Base-by-base conservation (phyloP, 2,113 vertebrate genomes). In the Numenius arquata region DNA sequence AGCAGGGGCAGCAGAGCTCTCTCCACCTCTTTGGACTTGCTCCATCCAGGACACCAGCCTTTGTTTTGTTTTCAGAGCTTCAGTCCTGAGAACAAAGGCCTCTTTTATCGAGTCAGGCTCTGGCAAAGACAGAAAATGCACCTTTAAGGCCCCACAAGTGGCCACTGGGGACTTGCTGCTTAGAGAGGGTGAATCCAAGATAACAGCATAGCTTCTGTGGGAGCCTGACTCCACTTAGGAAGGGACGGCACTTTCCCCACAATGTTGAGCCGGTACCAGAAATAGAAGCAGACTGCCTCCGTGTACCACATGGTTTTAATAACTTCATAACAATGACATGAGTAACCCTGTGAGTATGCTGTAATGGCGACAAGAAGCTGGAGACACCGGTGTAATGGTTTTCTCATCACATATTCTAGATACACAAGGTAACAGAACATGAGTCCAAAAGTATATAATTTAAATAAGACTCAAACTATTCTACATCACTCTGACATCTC, bases 281-380 rank as follows among this genome's bases (percentile, higher is more conserved):
- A 96, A 95, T 93, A 95, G 92, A 87, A 92, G 32, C 36, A 76
- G 77, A 8, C 74, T 93, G 85, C 21, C 56, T 81, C 41, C 72
- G 29, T 40, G 43, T 62, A 55, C 26, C 58, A 62, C 0, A 3
- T n/a, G 66, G 23, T 55, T 80, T 91, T 59, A 87, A 88, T 90
- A 70, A 92, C 91, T 82, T 96, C 74, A 76, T 79, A 92, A 78
- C 87, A 92, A 91, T 88, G 81, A 71, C 66, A 87, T 58, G 91
- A 96, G 47, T 88, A 85, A 89, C 50, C 23, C 58, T 40, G 36
- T 76, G 55, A 79, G 38, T 25, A 41, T 66, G 82, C 55, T 70
- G 23, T 67, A 65, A 62, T 0, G 14, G 67, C 48, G 86, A 68
- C 62, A 73, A 92, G 87, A 91, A 89, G n/a, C 84, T 73, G 48